These are phyloP conservation scores for Sminthurinus signatus DNA, from an alignment of 1,140 invertebrate species.

Conservation along the genomic window DNA sequence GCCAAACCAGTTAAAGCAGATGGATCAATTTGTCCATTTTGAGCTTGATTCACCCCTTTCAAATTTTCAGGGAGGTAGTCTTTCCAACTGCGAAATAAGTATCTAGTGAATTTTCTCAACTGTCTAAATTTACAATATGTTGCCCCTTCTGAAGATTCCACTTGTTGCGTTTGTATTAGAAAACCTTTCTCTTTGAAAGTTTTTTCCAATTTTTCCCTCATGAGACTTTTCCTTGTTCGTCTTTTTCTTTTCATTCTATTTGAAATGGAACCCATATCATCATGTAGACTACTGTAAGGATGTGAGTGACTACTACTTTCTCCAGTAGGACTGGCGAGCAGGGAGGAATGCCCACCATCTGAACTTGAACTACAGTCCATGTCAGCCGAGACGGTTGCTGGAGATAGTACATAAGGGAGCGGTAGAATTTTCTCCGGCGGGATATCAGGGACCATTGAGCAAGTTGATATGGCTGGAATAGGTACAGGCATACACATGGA, in stretches of 20 bases:
- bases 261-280: slow-evolving; percentile 44
- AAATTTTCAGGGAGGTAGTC: slow-evolving; percentile 80
- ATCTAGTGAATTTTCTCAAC: slow-evolving; percentile 81
- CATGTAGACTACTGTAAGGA: background rate
- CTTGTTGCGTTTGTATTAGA: slow-evolving; percentile 82
- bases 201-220: slow-evolving; percentile 79
- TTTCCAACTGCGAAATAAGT: slow-evolving; percentile 86
- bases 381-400: slow-evolving; percentile 4
- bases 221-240: slow-evolving; percentile 70
- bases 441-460: background rate
- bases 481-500: slow-evolving; percentile 35
- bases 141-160: slow-evolving; percentile 82
- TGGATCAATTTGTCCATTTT: background rate
- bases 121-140: slow-evolving; percentile 91
- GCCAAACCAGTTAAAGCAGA: background rate
- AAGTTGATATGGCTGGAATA: slow-evolving; percentile 6
- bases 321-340: background rate
- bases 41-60: slow-evolving; percentile 1
- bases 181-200: slow-evolving; percentile 89
- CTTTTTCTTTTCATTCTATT: slow-evolving; percentile 58
- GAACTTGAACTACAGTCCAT: background rate
- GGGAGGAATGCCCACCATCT: background rate
- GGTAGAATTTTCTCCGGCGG: no score
- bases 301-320: background rate
- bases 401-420: slow-evolving; percentile 35